Evolutionary conservation across 2,888 invertebrate species (phyloP).

Genomic region (Drosophila seclusa): DNA sequence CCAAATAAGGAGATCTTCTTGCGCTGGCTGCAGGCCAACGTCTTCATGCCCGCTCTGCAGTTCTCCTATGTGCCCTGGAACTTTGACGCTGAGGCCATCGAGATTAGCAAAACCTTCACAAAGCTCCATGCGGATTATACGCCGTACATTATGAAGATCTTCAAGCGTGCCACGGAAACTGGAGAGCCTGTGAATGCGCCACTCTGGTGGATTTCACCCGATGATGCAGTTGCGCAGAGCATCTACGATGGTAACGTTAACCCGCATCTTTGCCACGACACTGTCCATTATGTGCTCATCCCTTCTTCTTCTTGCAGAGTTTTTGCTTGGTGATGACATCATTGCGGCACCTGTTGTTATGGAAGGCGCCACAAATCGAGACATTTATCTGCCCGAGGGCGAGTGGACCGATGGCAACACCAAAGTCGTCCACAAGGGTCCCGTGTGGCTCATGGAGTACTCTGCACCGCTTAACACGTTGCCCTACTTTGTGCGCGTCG

Average conservation of each 20-base stretch:
- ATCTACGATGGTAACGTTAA: constrained; percentile 86
- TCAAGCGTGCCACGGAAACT: constrained; percentile 86
- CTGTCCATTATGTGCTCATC: not conserved
- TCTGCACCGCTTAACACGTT: constrained; percentile 88
- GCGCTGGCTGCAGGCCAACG: constrained; percentile 91
- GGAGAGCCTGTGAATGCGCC: constrained; percentile 92
- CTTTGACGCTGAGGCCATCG: constrained; percentile 87
- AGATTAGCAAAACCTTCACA: constrained; percentile 88
- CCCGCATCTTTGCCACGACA: not conserved
- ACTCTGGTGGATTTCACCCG: constrained; percentile 93
- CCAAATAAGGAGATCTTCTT: constrained; percentile 88
- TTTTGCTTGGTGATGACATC: constrained; percentile 90
- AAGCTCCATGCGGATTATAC: constrained; percentile 88
- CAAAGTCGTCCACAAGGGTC: constrained; percentile 86
- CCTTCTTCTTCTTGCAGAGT: constrained; percentile 87
- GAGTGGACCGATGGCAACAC: constrained; percentile 89
- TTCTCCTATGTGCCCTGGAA: constrained; percentile 92
- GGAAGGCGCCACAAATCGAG: constrained; percentile 87
- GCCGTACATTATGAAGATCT: constrained; percentile 87
- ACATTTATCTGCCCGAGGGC: constrained; percentile 91
- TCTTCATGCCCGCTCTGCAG: constrained; percentile 91
- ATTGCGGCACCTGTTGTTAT: constrained; percentile 91
- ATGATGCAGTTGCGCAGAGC: constrained; percentile 87
- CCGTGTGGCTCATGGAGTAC: constrained; percentile 88
- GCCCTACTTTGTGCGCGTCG: constrained; percentile 88